Percentiles rank a stretch among this genome's conserved stretches.
phyloP scores from a whole-genome alignment of 2,797 vertebrate genomes.

The Sebastes taczanowskii region DNA sequence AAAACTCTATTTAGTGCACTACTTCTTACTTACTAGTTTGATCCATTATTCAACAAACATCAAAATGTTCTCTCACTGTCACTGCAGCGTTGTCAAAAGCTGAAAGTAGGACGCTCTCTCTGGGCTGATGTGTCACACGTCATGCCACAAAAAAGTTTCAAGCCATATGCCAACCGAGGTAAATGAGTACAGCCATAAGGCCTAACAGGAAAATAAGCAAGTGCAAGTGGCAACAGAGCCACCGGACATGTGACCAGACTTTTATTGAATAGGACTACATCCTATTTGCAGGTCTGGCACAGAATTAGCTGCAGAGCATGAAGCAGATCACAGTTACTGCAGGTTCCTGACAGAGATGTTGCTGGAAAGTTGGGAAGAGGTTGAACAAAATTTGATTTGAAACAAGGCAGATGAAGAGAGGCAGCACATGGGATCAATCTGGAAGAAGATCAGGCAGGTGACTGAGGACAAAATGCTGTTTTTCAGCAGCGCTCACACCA shows the following conservation, averaged over 20 bases:
- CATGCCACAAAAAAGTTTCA: not conserved
- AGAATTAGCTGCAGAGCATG: constrained; percentile 45
- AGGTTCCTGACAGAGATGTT: not conserved
- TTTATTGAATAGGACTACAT: constrained; percentile 62
- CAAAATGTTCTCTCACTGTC: not conserved
- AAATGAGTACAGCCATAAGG: constrained; percentile 31
- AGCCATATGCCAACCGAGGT: not conserved
- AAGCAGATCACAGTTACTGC: not conserved
- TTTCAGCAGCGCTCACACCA: constrained; percentile 22
- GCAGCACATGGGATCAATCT: constrained; percentile 51
- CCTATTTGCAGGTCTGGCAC: constrained; percentile 63
- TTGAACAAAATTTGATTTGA: not conserved
- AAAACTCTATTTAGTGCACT: not conserved
- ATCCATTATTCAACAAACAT: constrained; percentile 10
- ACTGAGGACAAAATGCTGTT: constrained; percentile 45
- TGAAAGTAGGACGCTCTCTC: constrained; percentile 11
- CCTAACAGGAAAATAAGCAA: not conserved
- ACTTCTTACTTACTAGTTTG: not conserved
- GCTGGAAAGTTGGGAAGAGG: not conserved
- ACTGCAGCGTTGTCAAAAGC: not conserved
- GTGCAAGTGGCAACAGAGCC: constrained; percentile 20
- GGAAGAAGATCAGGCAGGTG: constrained; percentile 65
- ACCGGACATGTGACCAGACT: constrained; percentile 41
- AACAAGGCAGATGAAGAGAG: constrained; percentile 21
- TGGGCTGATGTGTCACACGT: not conserved